A percentile compares a stretch with the other conserved stretches of the same genome.
phyloP scores from a whole-genome alignment of 2,797 vertebrate genomes.

The Vultur gryphus region DNA sequence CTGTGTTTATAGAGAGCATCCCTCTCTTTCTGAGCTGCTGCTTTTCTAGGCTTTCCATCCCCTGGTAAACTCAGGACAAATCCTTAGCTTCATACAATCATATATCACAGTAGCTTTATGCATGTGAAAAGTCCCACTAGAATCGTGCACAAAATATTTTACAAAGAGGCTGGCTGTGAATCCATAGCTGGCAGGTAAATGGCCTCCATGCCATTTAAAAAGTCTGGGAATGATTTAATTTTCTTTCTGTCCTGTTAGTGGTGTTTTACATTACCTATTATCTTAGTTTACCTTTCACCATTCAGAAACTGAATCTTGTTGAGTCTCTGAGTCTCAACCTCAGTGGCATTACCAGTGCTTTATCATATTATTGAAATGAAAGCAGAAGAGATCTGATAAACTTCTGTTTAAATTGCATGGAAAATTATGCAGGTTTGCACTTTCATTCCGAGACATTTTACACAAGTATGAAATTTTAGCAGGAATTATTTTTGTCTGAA shows the following conservation, averaged over 20 bases:
- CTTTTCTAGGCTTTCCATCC: neutral
- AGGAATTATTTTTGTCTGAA: neutral
- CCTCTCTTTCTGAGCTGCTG: neutral
- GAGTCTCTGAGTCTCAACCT: neutral
- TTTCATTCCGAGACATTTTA: neutral
- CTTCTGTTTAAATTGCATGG: neutral
- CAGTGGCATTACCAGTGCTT: neutral
- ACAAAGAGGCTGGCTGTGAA: neutral
- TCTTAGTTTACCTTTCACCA: neutral
- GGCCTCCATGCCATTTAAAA: neutral
- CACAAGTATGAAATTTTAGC: neutral
- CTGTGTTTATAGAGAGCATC: neutral
- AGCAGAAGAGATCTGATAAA: neutral
- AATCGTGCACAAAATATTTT: neutral
- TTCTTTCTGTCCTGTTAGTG: neutral
- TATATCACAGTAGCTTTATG: neutral
- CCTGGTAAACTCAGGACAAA: neutral
- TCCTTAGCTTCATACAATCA: neutral
- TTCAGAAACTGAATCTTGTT: neutral
- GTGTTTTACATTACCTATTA: neutral
- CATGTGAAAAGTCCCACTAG: neutral
- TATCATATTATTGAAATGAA: neutral
- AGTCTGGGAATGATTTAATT: neutral
- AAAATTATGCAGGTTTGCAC: accelerated
- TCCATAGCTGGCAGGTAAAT: neutral